Percentiles rank a stretch among this genome's conserved stretches.
phyloP scores from a whole-genome alignment of 2,888 invertebrate species.

The Lutraria lutraria region DNA sequence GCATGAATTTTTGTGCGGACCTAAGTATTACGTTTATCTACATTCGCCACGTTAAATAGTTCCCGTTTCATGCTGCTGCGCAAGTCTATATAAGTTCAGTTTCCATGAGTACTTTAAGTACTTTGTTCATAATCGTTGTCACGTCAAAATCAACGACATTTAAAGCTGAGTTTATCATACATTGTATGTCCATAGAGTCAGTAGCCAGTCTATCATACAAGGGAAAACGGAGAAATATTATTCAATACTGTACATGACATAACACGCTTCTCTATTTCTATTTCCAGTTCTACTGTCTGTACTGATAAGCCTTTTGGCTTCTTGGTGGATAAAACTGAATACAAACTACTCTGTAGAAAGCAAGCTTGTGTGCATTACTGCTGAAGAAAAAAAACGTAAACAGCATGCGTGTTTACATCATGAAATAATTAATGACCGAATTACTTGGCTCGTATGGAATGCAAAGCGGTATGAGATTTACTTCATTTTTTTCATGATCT shows the following conservation, averaged over 20 bases:
- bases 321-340: constrained; percentile 17
- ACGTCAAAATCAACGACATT: no score
- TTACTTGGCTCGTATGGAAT: neutral
- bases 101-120: no score
- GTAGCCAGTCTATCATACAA: neutral
- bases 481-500: neutral
- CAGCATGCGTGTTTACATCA: neutral
- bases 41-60: no score
- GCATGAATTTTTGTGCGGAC: no score
- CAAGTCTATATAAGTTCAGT: no score
- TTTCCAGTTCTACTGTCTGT: constrained; percentile 14
- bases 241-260: constrained; percentile 42
- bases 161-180: no score
- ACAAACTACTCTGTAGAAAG: neutral
- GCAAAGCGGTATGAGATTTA: neutral
- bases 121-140: no score
- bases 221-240: constrained; percentile 30
- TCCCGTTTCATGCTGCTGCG: no score
- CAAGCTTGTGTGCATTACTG: neutral
- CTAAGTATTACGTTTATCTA: no score
- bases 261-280: neutral
- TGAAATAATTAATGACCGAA: constrained; percentile 14
- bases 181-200: no score
- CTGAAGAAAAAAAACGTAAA: neutral
- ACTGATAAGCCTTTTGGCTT: constrained; percentile 36